A percentile compares a stretch with the other conserved stretches of the same genome.
Evolutionary conservation across 2,113 vertebrate species (phyloP).

Genomic region (Leptobrachium ailaonicum): DNA sequence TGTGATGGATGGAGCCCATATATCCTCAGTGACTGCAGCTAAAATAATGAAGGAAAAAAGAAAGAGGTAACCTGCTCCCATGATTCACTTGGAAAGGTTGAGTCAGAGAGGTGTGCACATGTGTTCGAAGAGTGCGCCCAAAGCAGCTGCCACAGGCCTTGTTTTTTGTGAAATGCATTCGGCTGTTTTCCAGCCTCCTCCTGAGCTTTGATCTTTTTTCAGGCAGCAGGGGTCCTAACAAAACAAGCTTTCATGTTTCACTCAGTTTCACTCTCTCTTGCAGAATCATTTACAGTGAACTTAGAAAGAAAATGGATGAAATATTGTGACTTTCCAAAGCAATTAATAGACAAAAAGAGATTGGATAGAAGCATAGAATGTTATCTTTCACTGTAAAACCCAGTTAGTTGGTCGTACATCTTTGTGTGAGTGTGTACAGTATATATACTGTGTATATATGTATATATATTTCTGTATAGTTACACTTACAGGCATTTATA

Average conservation of each 20-base stretch:
- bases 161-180: slow-evolving; percentile 70
- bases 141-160: slow-evolving; percentile 77
- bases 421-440: too few relatives aligned
- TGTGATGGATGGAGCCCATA: slow-evolving; percentile 88
- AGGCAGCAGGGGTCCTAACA: slow-evolving; percentile 90
- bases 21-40: slow-evolving; percentile 85
- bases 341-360: slow-evolving; percentile 69
- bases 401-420: neutral
- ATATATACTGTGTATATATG: too few relatives aligned
- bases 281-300: slow-evolving; percentile 69
- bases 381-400: neutral
- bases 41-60: slow-evolving; percentile 83
- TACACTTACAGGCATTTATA: too few relatives aligned
- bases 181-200: slow-evolving; percentile 82
- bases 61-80: slow-evolving; percentile 69
- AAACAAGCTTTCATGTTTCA: slow-evolving; percentile 91
- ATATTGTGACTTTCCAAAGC: slow-evolving; percentile 80
- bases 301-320: slow-evolving; percentile 73
- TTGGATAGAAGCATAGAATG: slow-evolving; percentile 54
- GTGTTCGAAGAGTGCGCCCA: slow-evolving; percentile 65
- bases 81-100: slow-evolving; percentile 72
- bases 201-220: slow-evolving; percentile 90
- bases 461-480: too few relatives aligned
- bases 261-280: slow-evolving; percentile 79
- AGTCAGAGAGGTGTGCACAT: slow-evolving; percentile 73